phyloP scores from a whole-genome alignment of 2,888 invertebrate genomes.

The Amaurobius ferox region DNA sequence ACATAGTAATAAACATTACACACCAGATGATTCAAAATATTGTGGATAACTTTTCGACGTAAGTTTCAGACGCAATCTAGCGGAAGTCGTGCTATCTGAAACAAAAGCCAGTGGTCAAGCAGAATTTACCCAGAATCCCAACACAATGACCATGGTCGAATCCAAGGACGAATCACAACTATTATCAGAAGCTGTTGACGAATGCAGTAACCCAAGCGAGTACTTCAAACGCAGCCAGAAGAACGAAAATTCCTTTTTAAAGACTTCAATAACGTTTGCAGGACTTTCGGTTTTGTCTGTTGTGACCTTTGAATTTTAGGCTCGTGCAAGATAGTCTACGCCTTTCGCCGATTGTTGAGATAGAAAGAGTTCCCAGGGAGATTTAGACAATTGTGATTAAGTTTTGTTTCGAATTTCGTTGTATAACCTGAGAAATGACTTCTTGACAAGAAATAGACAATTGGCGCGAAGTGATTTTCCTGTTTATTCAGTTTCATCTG shows the following conservation, averaged over 20 bases:
- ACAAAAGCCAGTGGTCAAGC: slow-evolving; percentile 10
- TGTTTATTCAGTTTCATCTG: too few species aligned
- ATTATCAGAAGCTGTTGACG: slow-evolving; percentile 59
- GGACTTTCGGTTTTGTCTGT: neutral
- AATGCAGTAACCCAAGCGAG: slow-evolving; percentile 45
- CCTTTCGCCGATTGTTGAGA: neutral
- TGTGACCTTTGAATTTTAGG: neutral
- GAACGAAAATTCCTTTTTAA: slow-evolving; percentile 18
- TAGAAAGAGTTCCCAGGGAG: too few species aligned
- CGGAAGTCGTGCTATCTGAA: neutral
- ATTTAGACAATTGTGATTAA: too few species aligned
- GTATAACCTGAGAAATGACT: too few species aligned
- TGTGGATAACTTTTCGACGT: too few species aligned
- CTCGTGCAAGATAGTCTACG: neutral
- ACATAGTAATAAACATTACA: too few species aligned
- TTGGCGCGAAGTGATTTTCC: too few species aligned
- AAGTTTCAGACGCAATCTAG: neutral
- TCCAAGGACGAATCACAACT: slow-evolving; percentile 35
- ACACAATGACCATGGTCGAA: slow-evolving; percentile 2
- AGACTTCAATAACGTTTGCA: neutral
- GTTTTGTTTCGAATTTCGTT: too few species aligned
- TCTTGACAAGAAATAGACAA: too few species aligned
- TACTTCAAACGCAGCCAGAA: slow-evolving; percentile 4
- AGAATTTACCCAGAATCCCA: neutral
- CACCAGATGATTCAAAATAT: too few species aligned